A percentile compares a stretch with the other conserved stretches of the same genome.
Conservation (phyloP, 2,113 vertebrate genomes). For the Cathartes aura region DNA sequence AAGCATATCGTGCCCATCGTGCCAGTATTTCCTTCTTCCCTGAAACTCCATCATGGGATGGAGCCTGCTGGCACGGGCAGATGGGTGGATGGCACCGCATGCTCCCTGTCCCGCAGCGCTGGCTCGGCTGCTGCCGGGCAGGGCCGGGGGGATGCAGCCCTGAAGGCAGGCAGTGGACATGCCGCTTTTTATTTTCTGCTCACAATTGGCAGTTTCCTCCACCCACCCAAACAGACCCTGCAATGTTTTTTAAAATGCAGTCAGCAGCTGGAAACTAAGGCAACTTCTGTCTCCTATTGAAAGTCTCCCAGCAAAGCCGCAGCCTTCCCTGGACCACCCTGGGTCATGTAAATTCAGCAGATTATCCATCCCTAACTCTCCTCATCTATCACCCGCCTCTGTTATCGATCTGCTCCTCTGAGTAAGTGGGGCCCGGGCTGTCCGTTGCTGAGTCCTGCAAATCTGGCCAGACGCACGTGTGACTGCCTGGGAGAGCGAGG, state of each 20-base stretch:
- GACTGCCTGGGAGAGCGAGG: conserved; percentile 42
- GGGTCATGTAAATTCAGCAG: conserved; percentile 77
- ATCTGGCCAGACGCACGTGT: conserved; percentile 58
- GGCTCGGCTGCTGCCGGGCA: not conserved
- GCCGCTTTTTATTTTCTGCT: conserved; percentile 31
- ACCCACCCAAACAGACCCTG: conserved; percentile 48
- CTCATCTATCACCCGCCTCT: conserved; percentile 86
- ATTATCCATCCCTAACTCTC: conserved; percentile 76
- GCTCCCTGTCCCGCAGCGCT: not conserved
- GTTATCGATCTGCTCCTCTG: conserved; percentile 88
- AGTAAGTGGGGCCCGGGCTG: conserved; percentile 62
- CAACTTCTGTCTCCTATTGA: conserved; percentile 72
- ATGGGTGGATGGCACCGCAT: not conserved
- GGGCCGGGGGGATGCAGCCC: not conserved
- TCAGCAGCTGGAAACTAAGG: conserved; percentile 71
- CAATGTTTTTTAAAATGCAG: conserved; percentile 69
- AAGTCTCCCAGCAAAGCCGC: conserved; percentile 66
- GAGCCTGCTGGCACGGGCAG: accelerated
- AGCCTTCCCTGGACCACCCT: conserved; percentile 63
- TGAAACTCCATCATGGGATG: accelerated
- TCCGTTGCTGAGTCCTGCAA: conserved; percentile 62
- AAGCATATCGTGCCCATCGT: not conserved
- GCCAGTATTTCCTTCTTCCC: not conserved
- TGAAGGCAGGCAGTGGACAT: not conserved
- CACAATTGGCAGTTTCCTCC: conserved; percentile 52